Conservation (phyloP, 1,140 invertebrate genomes). For the Grapholita molesta region DNA sequence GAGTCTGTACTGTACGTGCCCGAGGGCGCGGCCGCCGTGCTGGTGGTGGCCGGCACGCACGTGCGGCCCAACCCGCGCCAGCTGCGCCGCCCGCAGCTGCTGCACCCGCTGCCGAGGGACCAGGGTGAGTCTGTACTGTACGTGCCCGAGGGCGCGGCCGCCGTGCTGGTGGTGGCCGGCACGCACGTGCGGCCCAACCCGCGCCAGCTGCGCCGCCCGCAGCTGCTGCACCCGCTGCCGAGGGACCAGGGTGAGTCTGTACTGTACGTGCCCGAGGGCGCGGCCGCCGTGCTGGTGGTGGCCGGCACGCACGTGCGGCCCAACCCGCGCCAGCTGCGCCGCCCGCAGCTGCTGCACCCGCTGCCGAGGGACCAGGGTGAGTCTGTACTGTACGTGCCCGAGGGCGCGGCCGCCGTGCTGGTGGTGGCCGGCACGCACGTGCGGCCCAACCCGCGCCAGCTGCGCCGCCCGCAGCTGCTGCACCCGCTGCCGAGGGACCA, state of each 20-base stretch:
- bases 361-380: slow-evolving; percentile 19
- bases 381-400: too few species aligned
- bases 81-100: slow-evolving; percentile 23
- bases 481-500: too few species aligned
- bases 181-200: slow-evolving; percentile 8
- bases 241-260: background rate
- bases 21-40: background rate
- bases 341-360: slow-evolving; percentile 19
- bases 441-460: too few species aligned
- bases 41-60: slow-evolving; percentile 3
- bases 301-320: slow-evolving; percentile 4
- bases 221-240: slow-evolving; percentile 21
- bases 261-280: background rate
- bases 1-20: background rate
- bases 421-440: slow-evolving; percentile 35
- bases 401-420: slow-evolving; percentile 29
- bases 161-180: background rate
- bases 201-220: slow-evolving; percentile 21
- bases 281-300: background rate
- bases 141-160: background rate
- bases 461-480: too few species aligned
- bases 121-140: background rate
- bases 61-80: slow-evolving; percentile 3
- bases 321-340: slow-evolving; percentile 19
- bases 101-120: slow-evolving; percentile 16